phyloP scores from a whole-genome alignment of 2,113 vertebrate genomes.

The Syngnathoides biaculeatus region DNA sequence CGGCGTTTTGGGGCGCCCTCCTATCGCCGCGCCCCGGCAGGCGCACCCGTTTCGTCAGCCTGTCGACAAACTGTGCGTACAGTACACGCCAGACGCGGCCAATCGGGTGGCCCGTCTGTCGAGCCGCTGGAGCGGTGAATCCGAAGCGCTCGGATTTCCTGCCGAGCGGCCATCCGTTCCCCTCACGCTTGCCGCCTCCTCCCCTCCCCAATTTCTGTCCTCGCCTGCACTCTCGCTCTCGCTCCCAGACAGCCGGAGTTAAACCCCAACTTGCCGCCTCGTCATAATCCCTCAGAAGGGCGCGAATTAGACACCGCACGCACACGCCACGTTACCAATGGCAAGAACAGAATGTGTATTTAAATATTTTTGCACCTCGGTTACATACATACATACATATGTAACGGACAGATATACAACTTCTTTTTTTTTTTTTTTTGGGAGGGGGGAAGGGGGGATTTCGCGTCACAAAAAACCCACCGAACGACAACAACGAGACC shows the following conservation, averaged over 20 bases:
- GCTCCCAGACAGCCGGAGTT: slow-evolving; percentile 54
- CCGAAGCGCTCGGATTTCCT: slow-evolving; percentile 49
- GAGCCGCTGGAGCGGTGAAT: slow-evolving; percentile 6
- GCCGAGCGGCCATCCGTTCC: slow-evolving; percentile 43
- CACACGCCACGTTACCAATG: slow-evolving; percentile 74
- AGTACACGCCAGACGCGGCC: slow-evolving; percentile 63
- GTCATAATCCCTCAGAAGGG: slow-evolving; percentile 39
- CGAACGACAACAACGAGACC: slow-evolving; percentile 80
- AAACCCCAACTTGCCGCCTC: slow-evolving; percentile 40
- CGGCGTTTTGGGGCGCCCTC: slow-evolving; percentile 38
- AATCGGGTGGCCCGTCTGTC: slow-evolving; percentile 61
- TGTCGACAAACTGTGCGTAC: slow-evolving; percentile 67
- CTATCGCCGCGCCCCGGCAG: slow-evolving; percentile 54
- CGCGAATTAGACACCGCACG: slow-evolving; percentile 44
- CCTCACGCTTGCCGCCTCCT: slow-evolving; percentile 49
- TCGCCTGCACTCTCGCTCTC: slow-evolving; percentile 61
- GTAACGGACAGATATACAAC: slow-evolving; percentile 83
- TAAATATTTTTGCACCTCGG: slow-evolving; percentile 81
- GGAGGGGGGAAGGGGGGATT: neutral
- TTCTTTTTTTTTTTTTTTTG: too few relatives aligned
- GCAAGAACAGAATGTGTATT: slow-evolving; percentile 83
- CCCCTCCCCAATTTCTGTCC: slow-evolving; percentile 65
- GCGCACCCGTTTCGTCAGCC: slow-evolving; percentile 67
- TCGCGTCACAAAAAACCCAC: slow-evolving; percentile 76
- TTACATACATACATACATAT: slow-evolving; percentile 59